phyloP scores from a whole-genome alignment of 2,888 invertebrate species.

The Megamerina dolium region DNA sequence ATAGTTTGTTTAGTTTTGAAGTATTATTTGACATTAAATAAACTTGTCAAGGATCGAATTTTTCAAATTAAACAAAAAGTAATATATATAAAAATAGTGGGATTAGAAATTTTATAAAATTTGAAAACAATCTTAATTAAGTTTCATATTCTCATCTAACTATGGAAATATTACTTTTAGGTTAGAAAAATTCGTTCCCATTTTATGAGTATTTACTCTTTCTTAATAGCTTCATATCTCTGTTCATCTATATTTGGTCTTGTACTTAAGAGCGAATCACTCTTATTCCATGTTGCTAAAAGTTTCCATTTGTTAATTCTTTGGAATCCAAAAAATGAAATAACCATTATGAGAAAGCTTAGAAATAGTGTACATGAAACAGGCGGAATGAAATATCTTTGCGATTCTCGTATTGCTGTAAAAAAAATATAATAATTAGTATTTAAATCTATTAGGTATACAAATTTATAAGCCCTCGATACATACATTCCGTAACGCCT shows the following conservation, averaged over 20 bases:
- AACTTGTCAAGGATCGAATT: too few relatives aligned
- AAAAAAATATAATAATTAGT: conserved; percentile 6
- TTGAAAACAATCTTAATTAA: too few relatives aligned
- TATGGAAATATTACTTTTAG: too few relatives aligned
- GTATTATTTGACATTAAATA: too few relatives aligned
- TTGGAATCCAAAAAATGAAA: conserved; percentile 45
- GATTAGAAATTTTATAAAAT: too few relatives aligned
- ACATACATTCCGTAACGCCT: conserved; percentile 43
- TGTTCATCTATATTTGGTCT: conserved; percentile 27
- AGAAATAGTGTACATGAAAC: conserved; percentile 37
- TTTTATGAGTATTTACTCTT: conserved; percentile 33
- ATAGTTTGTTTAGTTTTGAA: too few relatives aligned
- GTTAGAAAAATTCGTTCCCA: too few relatives aligned
- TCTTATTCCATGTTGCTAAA: conserved; percentile 15
- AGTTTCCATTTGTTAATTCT: conserved; percentile 29
- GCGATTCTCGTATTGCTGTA: conserved; percentile 43
- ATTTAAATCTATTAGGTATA: neutral
- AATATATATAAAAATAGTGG: too few relatives aligned
- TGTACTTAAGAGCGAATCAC: conserved; percentile 18
- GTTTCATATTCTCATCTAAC: too few relatives aligned
- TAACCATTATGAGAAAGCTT: conserved; percentile 36
- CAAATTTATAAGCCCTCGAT: neutral
- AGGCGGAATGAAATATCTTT: conserved; percentile 47
- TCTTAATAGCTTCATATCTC: conserved; percentile 40
- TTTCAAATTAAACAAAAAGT: too few relatives aligned